phyloP scores from a whole-genome alignment of 1,140 invertebrate species.

The Micrasema longulum region DNA sequence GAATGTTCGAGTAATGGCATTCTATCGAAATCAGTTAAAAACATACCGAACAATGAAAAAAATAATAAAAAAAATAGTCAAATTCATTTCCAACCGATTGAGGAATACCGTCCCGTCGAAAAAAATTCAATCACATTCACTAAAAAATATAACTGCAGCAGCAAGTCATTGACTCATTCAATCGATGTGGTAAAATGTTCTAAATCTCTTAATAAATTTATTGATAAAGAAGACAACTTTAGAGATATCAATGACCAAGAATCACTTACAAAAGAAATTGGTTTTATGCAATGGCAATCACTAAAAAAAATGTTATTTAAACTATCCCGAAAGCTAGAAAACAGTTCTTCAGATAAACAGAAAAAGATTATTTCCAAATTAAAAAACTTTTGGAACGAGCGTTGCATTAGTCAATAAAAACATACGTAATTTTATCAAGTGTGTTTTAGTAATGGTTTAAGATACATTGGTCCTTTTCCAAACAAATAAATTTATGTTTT shows the following conservation, averaged over 20 bases:
- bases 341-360: slow-evolving; percentile 17
- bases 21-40: not conserved
- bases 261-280: slow-evolving; percentile 62
- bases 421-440: too few species aligned
- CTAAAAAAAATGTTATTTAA: slow-evolving; percentile 40
- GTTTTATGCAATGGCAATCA: slow-evolving; percentile 63
- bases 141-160: too few species aligned
- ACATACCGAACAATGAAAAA: not conserved
- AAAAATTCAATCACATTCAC: not conserved
- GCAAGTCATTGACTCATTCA: slow-evolving; percentile 54
- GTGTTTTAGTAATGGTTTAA: too few species aligned
- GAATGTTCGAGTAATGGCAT: not conserved
- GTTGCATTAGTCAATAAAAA: slow-evolving; percentile 29
- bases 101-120: not conserved
- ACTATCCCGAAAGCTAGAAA: slow-evolving; percentile 33
- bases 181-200: slow-evolving; percentile 57
- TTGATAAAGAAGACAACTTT: slow-evolving; percentile 60
- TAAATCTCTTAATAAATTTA: slow-evolving; percentile 58
- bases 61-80: too few species aligned
- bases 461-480: too few species aligned
- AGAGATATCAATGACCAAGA: slow-evolving; percentile 57
- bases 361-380: slow-evolving; percentile 33
- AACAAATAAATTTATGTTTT: too few species aligned
- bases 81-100: too few species aligned
- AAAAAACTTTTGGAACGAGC: slow-evolving; percentile 33